These are phyloP conservation scores for Albula glossodonta DNA, from an alignment of 2,113 vertebrate genomes.

Conservation along the genomic window DNA sequence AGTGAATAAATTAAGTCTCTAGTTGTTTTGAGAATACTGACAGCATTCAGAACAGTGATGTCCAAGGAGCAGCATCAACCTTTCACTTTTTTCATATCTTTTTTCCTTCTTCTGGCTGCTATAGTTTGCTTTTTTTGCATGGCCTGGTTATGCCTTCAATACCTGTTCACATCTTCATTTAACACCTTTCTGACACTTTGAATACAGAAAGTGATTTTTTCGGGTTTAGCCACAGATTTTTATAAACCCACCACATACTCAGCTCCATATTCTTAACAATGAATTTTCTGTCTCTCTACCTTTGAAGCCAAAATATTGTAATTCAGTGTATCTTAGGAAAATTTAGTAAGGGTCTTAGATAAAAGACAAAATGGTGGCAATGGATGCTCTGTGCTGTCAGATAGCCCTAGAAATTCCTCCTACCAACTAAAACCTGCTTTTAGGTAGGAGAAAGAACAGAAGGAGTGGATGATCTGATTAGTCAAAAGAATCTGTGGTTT, in stretches of 20 bases:
- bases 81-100: conserved; percentile 16
- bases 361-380: not conserved
- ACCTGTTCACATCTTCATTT: too few relatives aligned
- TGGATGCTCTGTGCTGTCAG: not conserved
- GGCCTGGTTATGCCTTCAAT: too few relatives aligned
- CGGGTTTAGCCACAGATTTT: too few relatives aligned
- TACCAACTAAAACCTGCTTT: not conserved
- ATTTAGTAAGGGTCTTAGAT: not conserved
- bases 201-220: too few relatives aligned
- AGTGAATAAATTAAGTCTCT: not conserved
- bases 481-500: not conserved
- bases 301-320: too few relatives aligned
- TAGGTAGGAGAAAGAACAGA: not conserved
- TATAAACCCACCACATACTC: not conserved
- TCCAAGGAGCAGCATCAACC: conserved; percentile 31
- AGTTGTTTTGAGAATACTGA: not conserved
- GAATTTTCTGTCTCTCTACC: not conserved
- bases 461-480: not conserved
- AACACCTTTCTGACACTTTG: too few relatives aligned
- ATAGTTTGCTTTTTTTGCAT: too few relatives aligned
- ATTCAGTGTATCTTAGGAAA: not conserved
- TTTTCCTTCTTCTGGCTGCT: too few relatives aligned
- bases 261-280: not conserved
- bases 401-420: not conserved
- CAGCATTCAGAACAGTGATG: not conserved